A percentile compares a stretch with the other conserved stretches of the same genome.
These are phyloP conservation scores for Sphaerodactylus townsendi DNA, from an alignment of 2,113 vertebrate genomes.

Conservation along the genomic window DNA sequence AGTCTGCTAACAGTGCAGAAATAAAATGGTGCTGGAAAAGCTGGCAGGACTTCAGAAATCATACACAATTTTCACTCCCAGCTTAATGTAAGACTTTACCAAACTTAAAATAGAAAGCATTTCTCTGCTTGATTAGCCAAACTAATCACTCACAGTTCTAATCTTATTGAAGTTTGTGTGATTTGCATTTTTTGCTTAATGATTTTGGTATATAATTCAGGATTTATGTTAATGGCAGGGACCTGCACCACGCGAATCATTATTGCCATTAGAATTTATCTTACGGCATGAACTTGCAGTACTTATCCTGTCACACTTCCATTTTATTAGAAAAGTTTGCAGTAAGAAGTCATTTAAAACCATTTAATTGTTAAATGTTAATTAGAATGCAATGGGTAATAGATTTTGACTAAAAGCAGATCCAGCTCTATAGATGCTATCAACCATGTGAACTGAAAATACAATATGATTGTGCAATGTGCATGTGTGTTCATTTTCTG, in stretches of 20 bases:
- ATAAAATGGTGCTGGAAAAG: not conserved
- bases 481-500: not conserved
- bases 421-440: constrained; percentile 1
- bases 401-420: not conserved
- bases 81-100: not conserved
- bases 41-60: constrained; percentile 11
- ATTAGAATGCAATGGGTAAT: constrained; percentile 14
- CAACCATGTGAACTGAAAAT: constrained; percentile 3
- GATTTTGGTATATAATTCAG: constrained; percentile 15
- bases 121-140: constrained; percentile 19
- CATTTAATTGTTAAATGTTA: constrained; percentile 25
- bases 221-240: constrained; percentile 14
- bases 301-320: not conserved
- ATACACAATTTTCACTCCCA: not conserved
- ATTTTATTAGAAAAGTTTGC: constrained; percentile 14
- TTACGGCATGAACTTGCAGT: constrained; percentile 17
- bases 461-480: constrained; percentile 9
- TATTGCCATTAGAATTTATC: constrained; percentile 7
- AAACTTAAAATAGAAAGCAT: not conserved
- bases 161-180: constrained; percentile 14
- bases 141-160: constrained; percentile 9
- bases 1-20: not conserved
- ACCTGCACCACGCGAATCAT: not conserved
- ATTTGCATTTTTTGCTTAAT: constrained; percentile 24
- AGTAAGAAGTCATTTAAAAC: constrained; percentile 20